phyloP scores from a whole-genome alignment of 2,113 vertebrate species.

The Pycnonotus jocosus region DNA sequence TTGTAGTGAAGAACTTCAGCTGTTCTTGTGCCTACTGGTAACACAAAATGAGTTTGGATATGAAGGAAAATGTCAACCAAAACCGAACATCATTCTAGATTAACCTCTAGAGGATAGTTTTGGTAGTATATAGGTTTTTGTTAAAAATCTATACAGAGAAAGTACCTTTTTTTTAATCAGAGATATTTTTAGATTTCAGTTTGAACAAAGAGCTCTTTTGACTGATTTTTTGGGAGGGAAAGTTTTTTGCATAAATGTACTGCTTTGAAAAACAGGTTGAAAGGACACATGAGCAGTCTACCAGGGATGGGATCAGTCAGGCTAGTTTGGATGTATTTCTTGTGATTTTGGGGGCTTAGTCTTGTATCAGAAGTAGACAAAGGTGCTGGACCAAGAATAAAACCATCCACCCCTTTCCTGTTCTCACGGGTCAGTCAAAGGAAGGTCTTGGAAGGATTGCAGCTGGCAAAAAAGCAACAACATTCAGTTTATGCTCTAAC shows the following conservation, averaged over 20 bases:
- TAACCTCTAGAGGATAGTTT: background rate
- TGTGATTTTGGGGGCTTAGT: background rate
- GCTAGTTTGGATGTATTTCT: background rate
- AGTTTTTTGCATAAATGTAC: background rate
- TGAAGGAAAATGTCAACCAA: background rate
- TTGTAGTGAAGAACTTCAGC: background rate
- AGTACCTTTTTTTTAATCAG: background rate
- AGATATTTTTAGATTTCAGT: background rate
- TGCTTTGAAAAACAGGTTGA: background rate
- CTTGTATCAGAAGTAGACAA: background rate
- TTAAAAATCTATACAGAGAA: background rate
- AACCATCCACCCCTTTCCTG: background rate
- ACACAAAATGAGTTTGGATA: background rate
- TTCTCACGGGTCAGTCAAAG: background rate
- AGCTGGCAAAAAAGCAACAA: background rate
- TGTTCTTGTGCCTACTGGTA: background rate
- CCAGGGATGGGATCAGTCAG: background rate
- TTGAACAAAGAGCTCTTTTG: background rate
- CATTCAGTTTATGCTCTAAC: background rate
- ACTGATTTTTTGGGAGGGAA: background rate
- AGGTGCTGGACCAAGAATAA: background rate
- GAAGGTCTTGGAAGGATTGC: background rate
- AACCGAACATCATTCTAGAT: background rate
- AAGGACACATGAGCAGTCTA: background rate
- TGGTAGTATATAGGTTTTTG: background rate